Evolutionary conservation across 2,888 invertebrate genomes (phyloP).

Genomic region (Rotaria magnacalcarata): DNA sequence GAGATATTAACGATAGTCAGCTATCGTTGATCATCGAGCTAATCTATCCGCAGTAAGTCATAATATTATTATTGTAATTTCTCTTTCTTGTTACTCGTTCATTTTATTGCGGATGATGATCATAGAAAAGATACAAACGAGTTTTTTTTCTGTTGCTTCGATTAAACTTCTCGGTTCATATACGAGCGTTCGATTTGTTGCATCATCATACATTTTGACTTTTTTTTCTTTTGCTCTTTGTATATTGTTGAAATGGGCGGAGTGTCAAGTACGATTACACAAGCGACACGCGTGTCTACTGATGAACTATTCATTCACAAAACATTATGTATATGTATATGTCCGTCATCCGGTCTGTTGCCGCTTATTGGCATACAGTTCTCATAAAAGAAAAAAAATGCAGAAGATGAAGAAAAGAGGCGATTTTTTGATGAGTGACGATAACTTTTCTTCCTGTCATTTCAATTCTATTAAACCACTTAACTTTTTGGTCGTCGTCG

Average conservation of each 20-base stretch:
- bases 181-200: background rate
- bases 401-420: background rate
- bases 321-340: background rate
- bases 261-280: slow-evolving; percentile 29
- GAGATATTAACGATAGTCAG: too few species aligned
- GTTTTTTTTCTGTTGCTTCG: slow-evolving; percentile 6
- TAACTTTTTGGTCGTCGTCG: background rate
- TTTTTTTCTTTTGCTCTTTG: slow-evolving; percentile 21
- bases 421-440: slow-evolving; percentile 4
- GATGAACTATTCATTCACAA: slow-evolving; percentile 18
- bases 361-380: slow-evolving; percentile 12
- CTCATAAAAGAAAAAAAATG: background rate
- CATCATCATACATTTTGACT: slow-evolving; percentile 28
- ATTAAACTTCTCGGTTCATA: background rate
- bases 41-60: background rate
- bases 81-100: background rate
- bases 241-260: slow-evolving; percentile 18
- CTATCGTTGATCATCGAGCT: too few species aligned
- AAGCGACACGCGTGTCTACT: background rate
- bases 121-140: background rate
- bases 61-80: background rate
- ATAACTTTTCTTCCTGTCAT: slow-evolving; percentile 23
- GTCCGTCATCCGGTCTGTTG: slow-evolving; percentile 26
- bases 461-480: slow-evolving; percentile 29
- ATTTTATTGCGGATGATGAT: background rate